Percentiles rank a stretch among this genome's conserved stretches.
Evolutionary conservation across 2,888 invertebrate species (phyloP).

Genomic region (Heteromyza rotundicornis): DNA sequence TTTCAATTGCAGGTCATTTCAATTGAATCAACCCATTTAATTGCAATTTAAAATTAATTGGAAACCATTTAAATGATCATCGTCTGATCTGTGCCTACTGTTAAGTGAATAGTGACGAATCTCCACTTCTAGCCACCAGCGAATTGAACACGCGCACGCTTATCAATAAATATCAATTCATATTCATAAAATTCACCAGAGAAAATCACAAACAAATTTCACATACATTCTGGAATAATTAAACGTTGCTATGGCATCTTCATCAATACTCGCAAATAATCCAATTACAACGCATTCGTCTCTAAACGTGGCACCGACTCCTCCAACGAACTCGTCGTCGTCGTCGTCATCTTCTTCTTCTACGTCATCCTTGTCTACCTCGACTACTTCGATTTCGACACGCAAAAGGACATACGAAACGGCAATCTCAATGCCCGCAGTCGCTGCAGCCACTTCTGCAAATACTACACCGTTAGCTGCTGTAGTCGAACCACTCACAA

Average conservation of each 20-base stretch:
- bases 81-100: neutral
- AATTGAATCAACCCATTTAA: slow-evolving; percentile 18
- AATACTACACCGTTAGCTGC: slow-evolving; percentile 21
- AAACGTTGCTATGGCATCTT: slow-evolving; percentile 56
- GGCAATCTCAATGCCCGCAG: slow-evolving; percentile 52
- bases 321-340: slow-evolving; percentile 26
- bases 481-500: slow-evolving; percentile 14
- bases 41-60: slow-evolving; percentile 5
- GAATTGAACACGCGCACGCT: neutral
- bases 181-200: slow-evolving; percentile 31
- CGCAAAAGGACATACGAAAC: slow-evolving; percentile 59
- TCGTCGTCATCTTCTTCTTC: slow-evolving; percentile 23
- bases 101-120: neutral
- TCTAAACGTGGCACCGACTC: slow-evolving; percentile 30
- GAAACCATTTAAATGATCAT: too few species aligned
- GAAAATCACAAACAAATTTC: slow-evolving; percentile 26
- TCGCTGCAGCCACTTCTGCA: slow-evolving; percentile 19
- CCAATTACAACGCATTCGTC: slow-evolving; percentile 50
- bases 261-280: slow-evolving; percentile 57
- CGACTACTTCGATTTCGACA: slow-evolving; percentile 43
- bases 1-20: slow-evolving; percentile 32
- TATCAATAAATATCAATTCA: slow-evolving; percentile 22
- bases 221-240: slow-evolving; percentile 2
- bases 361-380: slow-evolving; percentile 24
- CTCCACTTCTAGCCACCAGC: neutral